These are phyloP conservation scores for Caiman crocodilus DNA, from an alignment of 2,797 vertebrate species.

Conservation along the genomic window DNA sequence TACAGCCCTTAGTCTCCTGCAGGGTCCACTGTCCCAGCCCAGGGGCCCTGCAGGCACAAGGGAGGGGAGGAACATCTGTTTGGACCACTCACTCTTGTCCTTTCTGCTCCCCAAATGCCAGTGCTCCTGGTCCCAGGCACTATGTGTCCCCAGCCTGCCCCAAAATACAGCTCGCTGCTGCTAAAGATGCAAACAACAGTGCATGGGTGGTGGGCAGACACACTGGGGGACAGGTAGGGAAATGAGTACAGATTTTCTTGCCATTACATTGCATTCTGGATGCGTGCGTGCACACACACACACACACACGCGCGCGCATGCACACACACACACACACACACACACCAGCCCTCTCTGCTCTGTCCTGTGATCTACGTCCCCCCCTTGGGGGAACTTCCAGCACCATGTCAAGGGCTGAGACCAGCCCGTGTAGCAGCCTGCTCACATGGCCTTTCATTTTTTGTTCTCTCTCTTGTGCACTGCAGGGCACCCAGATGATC, in stretches of 20 bases:
- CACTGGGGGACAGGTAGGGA: no score
- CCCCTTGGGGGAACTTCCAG: neutral
- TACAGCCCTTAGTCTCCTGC: neutral
- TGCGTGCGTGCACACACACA: rapidly evolving
- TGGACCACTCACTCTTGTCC: no score
- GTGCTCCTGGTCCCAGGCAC: no score
- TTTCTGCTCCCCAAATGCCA: no score
- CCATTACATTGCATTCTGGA: no score
- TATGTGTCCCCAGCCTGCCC: no score
- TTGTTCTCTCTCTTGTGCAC: conserved; percentile 26
- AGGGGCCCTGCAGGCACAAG: neutral
- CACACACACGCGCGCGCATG: no score
- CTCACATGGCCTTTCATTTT: neutral
- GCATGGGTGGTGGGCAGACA: no score
- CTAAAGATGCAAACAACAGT: no score
- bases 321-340: rapidly evolving
- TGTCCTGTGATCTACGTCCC: neutral
- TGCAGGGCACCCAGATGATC: conserved; percentile 97
- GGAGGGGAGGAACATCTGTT: neutral
- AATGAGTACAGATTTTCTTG: no score
- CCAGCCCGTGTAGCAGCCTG: rapidly evolving
- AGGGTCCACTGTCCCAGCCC: neutral
- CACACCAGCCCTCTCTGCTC: neutral
- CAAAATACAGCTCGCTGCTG: no score
- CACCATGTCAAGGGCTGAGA: neutral